Evolutionary conservation across 2,888 invertebrate genomes (phyloP), one percentile per base, ranked within the genome.

Genomic region (Hofmannophila pseudospretella): DNA sequence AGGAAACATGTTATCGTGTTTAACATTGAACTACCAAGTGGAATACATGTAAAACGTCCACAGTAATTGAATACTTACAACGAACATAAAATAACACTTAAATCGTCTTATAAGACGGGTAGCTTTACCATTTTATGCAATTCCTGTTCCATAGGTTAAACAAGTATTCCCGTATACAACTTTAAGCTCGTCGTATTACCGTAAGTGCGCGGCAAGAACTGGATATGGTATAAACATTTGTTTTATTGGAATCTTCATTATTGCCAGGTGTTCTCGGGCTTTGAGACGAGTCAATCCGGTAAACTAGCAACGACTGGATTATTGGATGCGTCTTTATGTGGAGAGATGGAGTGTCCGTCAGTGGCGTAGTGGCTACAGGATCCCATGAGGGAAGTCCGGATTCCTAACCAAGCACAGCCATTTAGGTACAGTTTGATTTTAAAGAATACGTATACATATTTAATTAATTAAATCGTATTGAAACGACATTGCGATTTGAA

Each of bases 211-310:
- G 42, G 42, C 36, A 47, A 55, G 48, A 48, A 51, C 61, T 38
- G 54, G 60, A 67, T 58, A 59, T 54, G 52, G 55, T 37, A 46
- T 53, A 47, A 41, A 33, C 39, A 42, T 44, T 63, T 60, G 63
- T 69, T 58, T 69, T 69, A 60, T 71, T 67, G 58, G 53, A 52
- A 39, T 48, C 42, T 51, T 56, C 50, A 57, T 58, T 55, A 54
- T 62, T 57, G 57, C 70, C 71, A 71, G 71, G 60, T 72, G 70
- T 57, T 16, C 36, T 7, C 5, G 22, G 22, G 11, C 30, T 30
- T 32, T 36, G 29, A 44, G 37, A 12, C 40, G 20, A 42, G 41
- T 47, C 49, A 45, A 51, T 50, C 44, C 44, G 33, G 48, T 34
- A 53, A 59, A 58, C 59, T 36, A 14, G 56, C 50, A 26, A 48